Conservation (phyloP, 1,140 invertebrate species). For the Caenorhabditis brenneri region DNA sequence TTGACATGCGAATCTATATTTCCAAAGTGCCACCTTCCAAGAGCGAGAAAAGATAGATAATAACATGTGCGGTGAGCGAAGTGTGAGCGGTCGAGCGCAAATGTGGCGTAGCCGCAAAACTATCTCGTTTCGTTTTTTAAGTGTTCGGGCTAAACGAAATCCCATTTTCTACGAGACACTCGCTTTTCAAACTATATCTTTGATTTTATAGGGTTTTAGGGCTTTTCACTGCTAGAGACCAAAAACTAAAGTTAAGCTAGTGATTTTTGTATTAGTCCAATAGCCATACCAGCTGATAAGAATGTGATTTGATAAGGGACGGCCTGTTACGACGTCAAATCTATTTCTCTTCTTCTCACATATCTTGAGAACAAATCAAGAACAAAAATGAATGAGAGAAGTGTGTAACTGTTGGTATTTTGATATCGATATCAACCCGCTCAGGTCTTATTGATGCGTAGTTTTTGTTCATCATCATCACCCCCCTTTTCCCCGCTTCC, state of each 20-base stretch:
- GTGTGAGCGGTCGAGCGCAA: constrained; percentile 16
- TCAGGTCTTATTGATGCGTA: neutral
- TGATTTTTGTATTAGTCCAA: neutral
- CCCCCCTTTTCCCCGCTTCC: neutral
- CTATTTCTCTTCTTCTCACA: too few species aligned
- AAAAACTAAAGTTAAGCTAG: too few species aligned
- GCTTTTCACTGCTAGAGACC: too few species aligned
- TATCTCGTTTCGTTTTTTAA: constrained; percentile 12
- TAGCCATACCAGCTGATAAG: neutral
- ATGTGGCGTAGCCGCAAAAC: neutral
- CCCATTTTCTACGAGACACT: neutral
- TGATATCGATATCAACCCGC: neutral
- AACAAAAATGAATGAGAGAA: neutral
- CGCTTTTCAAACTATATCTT: too few species aligned
- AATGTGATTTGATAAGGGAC: neutral
- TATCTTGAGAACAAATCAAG: neutral
- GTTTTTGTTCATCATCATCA: neutral
- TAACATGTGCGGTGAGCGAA: constrained; percentile 14
- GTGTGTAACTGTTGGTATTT: neutral
- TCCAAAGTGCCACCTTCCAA: constrained; percentile 34
- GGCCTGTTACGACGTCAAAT: too few species aligned
- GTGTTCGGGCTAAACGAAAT: neutral
- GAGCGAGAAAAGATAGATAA: constrained; percentile 4
- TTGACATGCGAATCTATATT: constrained; percentile 24
- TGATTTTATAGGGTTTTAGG: too few species aligned